Evolutionary conservation across 2,797 vertebrate species (phyloP).

Genomic region (Sciaenops ocellatus): DNA sequence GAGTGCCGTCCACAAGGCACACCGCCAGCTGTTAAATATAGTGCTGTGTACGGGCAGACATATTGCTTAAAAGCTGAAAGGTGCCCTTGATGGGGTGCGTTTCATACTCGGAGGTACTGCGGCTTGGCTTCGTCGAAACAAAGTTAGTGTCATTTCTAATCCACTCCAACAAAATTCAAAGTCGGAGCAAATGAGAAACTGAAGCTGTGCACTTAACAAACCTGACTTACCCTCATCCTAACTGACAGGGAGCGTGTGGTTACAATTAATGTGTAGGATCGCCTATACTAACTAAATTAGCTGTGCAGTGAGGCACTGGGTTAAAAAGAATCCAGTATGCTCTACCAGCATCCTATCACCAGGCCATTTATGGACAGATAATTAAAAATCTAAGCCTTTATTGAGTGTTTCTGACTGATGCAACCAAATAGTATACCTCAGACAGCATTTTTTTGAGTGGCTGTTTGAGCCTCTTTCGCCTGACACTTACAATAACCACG

Average conservation of each 20-base stretch:
- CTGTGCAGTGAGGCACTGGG: no score
- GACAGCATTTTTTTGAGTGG: background rate
- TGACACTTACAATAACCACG: no score
- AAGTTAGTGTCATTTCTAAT: background rate
- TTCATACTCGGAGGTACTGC: background rate
- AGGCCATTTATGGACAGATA: background rate
- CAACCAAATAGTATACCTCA: background rate
- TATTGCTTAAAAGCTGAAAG: conserved; percentile 23
- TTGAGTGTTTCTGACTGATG: background rate
- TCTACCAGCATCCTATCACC: no score
- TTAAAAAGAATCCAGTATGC: no score
- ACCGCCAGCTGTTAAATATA: conserved; percentile 36
- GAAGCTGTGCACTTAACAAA: background rate
- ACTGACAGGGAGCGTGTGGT: no score
- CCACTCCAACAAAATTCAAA: background rate
- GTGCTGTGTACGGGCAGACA: conserved; percentile 3
- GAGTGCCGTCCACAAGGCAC: conserved; percentile 16
- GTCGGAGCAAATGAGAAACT: background rate
- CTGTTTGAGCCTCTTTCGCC: background rate
- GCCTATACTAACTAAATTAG: no score
- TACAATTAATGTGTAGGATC: no score
- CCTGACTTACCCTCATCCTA: background rate
- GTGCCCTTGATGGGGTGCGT: background rate
- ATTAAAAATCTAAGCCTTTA: background rate
- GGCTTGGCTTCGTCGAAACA: background rate